These are phyloP conservation scores for Tragelaphus imberbis DNA, from an alignment of 2,113 vertebrate genomes.

Conservation along the genomic window DNA sequence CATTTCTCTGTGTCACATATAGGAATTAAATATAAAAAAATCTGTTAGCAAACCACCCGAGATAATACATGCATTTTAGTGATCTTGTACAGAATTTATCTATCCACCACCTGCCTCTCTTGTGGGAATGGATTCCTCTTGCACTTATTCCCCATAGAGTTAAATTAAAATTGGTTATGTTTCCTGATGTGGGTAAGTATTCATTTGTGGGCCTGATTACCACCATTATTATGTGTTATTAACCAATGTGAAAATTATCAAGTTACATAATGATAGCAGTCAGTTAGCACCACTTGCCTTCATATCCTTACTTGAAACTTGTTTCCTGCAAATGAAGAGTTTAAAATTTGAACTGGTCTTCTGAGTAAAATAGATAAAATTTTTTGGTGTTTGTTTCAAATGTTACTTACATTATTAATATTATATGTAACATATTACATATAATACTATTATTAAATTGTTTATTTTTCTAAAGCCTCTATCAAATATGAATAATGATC, in stretches of 20 bases:
- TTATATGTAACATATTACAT: neutral
- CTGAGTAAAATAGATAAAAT: neutral
- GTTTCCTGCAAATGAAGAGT: neutral
- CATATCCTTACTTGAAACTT: neutral
- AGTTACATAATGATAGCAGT: slow-evolving; percentile 38
- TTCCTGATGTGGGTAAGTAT: slow-evolving; percentile 41
- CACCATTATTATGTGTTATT: slow-evolving; percentile 53
- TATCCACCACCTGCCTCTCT: neutral
- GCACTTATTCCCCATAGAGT: neutral
- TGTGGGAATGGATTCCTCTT: neutral
- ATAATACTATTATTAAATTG: neutral
- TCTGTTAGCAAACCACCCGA: neutral
- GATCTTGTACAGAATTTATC: neutral
- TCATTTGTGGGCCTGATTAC: slow-evolving; percentile 43
- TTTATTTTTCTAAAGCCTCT: slow-evolving; percentile 12
- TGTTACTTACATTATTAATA: neutral
- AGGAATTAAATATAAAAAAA: neutral
- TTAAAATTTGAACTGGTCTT: neutral
- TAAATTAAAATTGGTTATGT: slow-evolving; percentile 16
- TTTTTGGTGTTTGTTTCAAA: neutral
- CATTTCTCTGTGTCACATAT: neutral
- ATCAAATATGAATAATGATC: slow-evolving; percentile 26
- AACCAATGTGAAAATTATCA: slow-evolving; percentile 65
- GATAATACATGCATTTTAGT: neutral
- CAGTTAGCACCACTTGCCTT: slow-evolving; percentile 1